Base-by-base conservation (phyloP, 2,113 vertebrate genomes). In the Columba livia region DNA sequence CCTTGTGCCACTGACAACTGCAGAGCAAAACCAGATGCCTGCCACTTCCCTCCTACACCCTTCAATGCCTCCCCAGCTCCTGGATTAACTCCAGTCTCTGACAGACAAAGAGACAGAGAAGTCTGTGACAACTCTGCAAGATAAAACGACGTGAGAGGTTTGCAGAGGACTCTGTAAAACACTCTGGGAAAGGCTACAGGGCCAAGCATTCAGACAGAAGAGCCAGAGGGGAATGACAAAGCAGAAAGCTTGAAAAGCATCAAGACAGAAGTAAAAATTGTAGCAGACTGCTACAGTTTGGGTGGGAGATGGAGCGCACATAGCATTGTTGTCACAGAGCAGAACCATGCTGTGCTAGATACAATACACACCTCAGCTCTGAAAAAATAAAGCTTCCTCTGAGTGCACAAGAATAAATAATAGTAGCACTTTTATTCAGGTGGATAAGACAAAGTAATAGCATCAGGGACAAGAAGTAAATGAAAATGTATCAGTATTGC, bases 11-110 rank as follows among this genome's bases (percentile, higher is more conserved):
- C 1, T n/a, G 70, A 54, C 19, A 74, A 9, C 66, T 62, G 51
- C 0, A 0, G 3, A 36, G 71, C 48, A 85, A 62, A 87, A 82
- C 0, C 28, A 87, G 56, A 47, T 19, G 36, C n/a, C 70, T 40
- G 31, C 47, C 23, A 23, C 13, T 58, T 87, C 50, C 42, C 36
- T 84, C 34, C 53, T 67, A 20, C 42, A 72, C 26, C 34, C 53
- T 73, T 54, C 48, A 82, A 2, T 31, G 34, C 51, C 47, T 70
- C 28, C 42, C 61, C 66, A 64, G 15, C 38, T 78, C 38, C 72
- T 75, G 66, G 62, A 67, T 71, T 75, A 56, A 56, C 34, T 85
- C 53, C 66, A 85, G 15, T 20, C 34, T 70, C 70, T 62, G 15
- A 50, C 57, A 62, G 48, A 50, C 20, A 50, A 48, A 87, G 26